These are phyloP conservation scores for Ips typographus DNA, from an alignment of 1,140 invertebrate species.

Conservation along the genomic window DNA sequence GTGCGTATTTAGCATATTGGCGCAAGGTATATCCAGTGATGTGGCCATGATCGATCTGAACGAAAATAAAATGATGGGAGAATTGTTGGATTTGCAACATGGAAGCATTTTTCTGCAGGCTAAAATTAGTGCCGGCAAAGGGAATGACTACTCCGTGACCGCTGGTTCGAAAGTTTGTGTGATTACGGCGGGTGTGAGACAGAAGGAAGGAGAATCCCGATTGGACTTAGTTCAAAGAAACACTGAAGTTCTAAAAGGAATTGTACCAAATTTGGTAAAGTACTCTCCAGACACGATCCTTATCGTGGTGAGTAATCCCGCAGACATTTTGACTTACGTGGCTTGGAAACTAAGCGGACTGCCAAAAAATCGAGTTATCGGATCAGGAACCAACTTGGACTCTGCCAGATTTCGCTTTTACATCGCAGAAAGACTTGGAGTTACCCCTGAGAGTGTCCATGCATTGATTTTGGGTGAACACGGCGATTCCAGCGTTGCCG, in stretches of 20 bases:
- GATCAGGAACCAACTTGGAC: constrained; percentile 90
- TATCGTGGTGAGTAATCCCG: constrained; percentile 88
- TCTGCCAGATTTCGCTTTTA: constrained; percentile 85
- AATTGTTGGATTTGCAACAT: constrained; percentile 78
- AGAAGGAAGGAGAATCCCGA: constrained; percentile 81
- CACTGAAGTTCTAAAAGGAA: constrained; percentile 83
- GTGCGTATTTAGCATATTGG: constrained; percentile 82
- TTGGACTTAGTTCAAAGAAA: constrained; percentile 84
- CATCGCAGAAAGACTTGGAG: constrained; percentile 74
- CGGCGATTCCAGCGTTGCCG: constrained; percentile 80
- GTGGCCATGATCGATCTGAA: constrained; percentile 78
- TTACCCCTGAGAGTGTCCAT: constrained; percentile 80
- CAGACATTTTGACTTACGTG: constrained; percentile 87
- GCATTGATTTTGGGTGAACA: constrained; percentile 89
- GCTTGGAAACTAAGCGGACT: constrained; percentile 89
- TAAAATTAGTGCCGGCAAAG: constrained; percentile 71
- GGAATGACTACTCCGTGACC: constrained; percentile 72
- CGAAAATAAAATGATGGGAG: constrained; percentile 80
- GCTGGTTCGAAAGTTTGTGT: constrained; percentile 81
- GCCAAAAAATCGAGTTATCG: constrained; percentile 82
- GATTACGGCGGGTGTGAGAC: constrained; percentile 78
- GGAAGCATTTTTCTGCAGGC: constrained; percentile 60
- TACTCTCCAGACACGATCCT: constrained; percentile 83
- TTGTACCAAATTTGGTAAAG: constrained; percentile 79
- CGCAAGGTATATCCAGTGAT: constrained; percentile 78